phyloP scores from a whole-genome alignment of 2,888 invertebrate genomes.

The Eupithecia vulgata region DNA sequence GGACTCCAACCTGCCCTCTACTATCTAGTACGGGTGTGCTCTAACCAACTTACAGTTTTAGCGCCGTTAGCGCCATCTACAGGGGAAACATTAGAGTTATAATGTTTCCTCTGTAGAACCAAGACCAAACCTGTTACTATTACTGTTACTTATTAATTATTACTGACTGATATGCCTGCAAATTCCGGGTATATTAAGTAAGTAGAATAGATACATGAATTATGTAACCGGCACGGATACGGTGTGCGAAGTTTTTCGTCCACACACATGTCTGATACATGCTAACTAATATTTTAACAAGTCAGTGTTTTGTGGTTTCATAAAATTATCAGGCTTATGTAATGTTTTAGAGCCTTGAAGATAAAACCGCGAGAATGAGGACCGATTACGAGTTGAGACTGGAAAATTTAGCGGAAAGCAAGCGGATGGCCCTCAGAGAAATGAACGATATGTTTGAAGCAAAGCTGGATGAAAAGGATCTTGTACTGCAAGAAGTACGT shows the following conservation, averaged over 20 bases:
- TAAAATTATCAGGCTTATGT: constrained; percentile 29
- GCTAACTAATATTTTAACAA: background rate
- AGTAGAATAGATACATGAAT: too few species aligned
- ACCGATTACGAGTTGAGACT: constrained; percentile 87
- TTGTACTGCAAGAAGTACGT: constrained; percentile 76
- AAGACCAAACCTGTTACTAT: too few species aligned
- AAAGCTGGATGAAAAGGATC: constrained; percentile 88
- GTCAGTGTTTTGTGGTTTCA: constrained; percentile 20
- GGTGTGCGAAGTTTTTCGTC: background rate
- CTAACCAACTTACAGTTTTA: too few species aligned
- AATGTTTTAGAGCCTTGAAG: constrained; percentile 84
- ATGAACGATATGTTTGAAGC: constrained; percentile 88
- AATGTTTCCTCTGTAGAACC: too few species aligned
- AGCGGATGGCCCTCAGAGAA: constrained; percentile 81
- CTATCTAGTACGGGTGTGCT: too few species aligned
- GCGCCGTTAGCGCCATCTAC: too few species aligned
- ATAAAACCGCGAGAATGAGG: constrained; percentile 86
- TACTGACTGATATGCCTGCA: too few species aligned
- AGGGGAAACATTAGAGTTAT: too few species aligned
- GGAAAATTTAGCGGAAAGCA: constrained; percentile 83
- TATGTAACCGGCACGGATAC: too few species aligned
- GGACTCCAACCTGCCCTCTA: too few species aligned
- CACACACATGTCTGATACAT: background rate
- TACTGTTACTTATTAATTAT: too few species aligned
- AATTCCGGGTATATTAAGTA: too few species aligned